phyloP scores from a whole-genome alignment of 2,797 vertebrate species.

The Cirrhinus mrigala region DNA sequence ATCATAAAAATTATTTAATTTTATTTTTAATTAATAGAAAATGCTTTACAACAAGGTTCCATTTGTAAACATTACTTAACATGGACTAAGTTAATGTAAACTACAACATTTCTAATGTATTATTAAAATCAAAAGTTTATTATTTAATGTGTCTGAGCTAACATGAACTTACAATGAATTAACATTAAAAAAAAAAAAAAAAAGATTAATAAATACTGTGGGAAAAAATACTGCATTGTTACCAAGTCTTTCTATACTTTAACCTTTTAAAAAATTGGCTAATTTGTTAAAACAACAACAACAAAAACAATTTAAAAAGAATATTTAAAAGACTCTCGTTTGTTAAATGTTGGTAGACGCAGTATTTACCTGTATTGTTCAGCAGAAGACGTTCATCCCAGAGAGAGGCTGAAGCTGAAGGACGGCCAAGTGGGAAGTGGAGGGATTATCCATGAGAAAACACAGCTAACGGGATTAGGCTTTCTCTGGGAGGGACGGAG shows the following conservation, averaged over 20 bases:
- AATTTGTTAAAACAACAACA: background rate
- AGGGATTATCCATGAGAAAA: conserved; percentile 63
- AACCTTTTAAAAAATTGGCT: background rate
- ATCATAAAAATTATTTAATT: no score
- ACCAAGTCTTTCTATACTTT: background rate
- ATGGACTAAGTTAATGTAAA: background rate
- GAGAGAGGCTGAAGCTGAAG: conserved; percentile 53
- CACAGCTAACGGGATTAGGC: conserved; percentile 66
- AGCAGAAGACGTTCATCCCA: conserved; percentile 61
- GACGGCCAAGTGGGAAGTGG: conserved; percentile 44
- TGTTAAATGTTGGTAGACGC: background rate
- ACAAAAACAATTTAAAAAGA: no score
- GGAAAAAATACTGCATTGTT: background rate
- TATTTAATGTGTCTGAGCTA: background rate
- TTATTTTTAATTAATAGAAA: background rate
- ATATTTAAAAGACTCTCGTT: background rate
- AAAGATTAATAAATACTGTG: background rate
- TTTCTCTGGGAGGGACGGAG: conserved; percentile 48
- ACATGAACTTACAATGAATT: background rate
- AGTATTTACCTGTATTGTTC: conserved; percentile 64
- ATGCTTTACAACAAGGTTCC: background rate
- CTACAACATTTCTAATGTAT: background rate
- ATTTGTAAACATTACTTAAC: background rate
- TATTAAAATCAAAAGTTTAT: background rate
- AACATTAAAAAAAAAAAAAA: no score